phyloP scores from a whole-genome alignment of 2,888 invertebrate genomes.

The Ophion ventricosus region DNA sequence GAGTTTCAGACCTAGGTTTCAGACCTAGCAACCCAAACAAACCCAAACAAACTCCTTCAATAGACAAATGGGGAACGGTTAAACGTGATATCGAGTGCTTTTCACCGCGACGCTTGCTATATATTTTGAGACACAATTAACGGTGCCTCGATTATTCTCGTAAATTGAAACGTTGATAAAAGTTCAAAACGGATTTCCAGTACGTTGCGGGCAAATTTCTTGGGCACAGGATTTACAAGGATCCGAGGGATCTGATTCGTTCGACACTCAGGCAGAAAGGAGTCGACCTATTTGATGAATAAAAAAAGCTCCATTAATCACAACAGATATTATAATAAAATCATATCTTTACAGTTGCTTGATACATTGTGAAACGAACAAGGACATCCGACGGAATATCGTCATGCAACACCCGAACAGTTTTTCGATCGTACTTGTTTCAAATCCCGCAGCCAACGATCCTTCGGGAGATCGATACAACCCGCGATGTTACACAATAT shows the following conservation, averaged over 20 bases:
- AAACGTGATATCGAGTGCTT: too few species aligned
- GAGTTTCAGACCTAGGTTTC: too few species aligned
- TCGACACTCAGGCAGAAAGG: not conserved
- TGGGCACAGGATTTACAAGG: not conserved
- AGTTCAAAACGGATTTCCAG: too few species aligned
- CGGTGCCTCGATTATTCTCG: too few species aligned
- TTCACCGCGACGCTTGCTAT: too few species aligned
- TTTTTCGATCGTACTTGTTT: slow-evolving; percentile 70
- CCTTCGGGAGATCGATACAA: slow-evolving; percentile 73
- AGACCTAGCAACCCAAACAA: too few species aligned
- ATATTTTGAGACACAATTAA: too few species aligned
- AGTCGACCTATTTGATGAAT: slow-evolving; percentile 1
- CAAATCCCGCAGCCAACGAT: slow-evolving; percentile 67
- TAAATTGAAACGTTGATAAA: too few species aligned
- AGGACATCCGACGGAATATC: slow-evolving; percentile 77
- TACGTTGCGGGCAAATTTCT: not conserved
- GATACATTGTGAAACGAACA: slow-evolving; percentile 80
- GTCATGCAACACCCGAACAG: not conserved
- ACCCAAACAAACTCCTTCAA: too few species aligned
- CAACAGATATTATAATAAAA: slow-evolving; percentile 81
- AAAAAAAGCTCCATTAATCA: slow-evolving; percentile 73
- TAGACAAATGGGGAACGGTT: too few species aligned
- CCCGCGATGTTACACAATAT: slow-evolving; percentile 62
- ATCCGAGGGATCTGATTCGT: not conserved
- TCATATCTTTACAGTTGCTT: slow-evolving; percentile 80